Base-by-base conservation (phyloP, 2,113 vertebrate species). In the Ploceus nigricollis region DNA sequence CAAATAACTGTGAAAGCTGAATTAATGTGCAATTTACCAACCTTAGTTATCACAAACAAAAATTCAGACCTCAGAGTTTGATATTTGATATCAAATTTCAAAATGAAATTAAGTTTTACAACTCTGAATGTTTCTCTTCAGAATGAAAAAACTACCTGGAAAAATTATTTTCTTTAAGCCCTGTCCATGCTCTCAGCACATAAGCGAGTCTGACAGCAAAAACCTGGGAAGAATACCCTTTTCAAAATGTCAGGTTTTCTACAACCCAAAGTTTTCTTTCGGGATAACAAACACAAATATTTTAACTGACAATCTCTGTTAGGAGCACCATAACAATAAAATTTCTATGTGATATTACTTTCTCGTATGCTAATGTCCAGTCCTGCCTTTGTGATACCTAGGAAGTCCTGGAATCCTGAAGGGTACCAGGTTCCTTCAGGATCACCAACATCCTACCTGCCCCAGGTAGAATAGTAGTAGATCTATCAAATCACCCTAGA, bases 281-380 rank as follows among this genome's bases (percentile, higher is more conserved):
- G 15, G 21, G 3, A 4, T 68, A 58, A 48, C 45, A 71, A 63
- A 39, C 18, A 64, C 0, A 0, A 76, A 23, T 2, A 10, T 51
- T 69, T 87, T 65, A 72, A 31, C 18, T 78, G 35, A 35, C 10
- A 48, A 13, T 47, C 27, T 81, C 58, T 81, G 8, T 48, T 31
- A 80, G 11, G 22, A 76, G 11, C 20, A 54, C 27, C 20, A 8
- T 16, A 89, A 68, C 1, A 3, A 13, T 15, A 77, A 87, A 37
- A 47, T 33, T 58, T 63, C 28, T 39, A 9, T 40, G 10, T 2
- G 2, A 5, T 27, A 61, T 35, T 51, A 8, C 15, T 66, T 60
- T 63, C 13, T 14, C 2, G 0, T 23, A n/a, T 28, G 31, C 2
- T 53, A 48, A 51, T 45, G 7, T 42, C 17, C 40, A 57, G 2